phyloP scores from a whole-genome alignment of 2,888 invertebrate genomes.

The Torymus texanus region DNA sequence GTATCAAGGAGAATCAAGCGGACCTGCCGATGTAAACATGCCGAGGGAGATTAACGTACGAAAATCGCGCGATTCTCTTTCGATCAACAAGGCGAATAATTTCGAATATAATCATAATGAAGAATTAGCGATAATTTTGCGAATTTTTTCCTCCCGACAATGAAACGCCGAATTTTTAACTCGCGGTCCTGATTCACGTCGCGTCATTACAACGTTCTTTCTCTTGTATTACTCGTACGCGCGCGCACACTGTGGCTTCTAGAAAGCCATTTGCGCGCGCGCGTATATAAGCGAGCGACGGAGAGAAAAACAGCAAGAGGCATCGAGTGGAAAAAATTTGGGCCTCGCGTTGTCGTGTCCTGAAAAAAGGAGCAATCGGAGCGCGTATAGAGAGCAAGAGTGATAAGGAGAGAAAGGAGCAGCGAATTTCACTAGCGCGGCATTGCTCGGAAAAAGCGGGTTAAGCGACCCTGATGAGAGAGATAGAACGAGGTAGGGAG shows the following conservation, averaged over 20 bases:
- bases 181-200: too few relatives aligned
- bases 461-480: background rate
- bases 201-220: too few relatives aligned
- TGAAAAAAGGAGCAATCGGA: too few relatives aligned
- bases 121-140: background rate
- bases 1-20: constrained; percentile 41
- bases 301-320: too few relatives aligned
- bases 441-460: background rate
- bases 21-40: constrained; percentile 38
- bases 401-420: background rate
- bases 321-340: too few relatives aligned
- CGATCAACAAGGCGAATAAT: background rate
- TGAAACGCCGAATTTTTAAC: too few relatives aligned
- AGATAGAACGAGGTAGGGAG: constrained; percentile 9
- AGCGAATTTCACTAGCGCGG: background rate
- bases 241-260: too few relatives aligned
- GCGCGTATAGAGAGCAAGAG: background rate
- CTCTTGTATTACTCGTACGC: too few relatives aligned
- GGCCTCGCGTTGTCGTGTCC: too few relatives aligned
- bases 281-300: too few relatives aligned
- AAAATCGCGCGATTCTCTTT: constrained; percentile 6
- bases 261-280: too few relatives aligned
- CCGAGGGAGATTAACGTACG: background rate
- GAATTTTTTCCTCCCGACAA: too few relatives aligned
- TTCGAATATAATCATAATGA: background rate